Percentiles rank a stretch among this genome's conserved stretches.
phyloP scores from a whole-genome alignment of 2,888 invertebrate genomes.

The Bellardia bayeri region DNA sequence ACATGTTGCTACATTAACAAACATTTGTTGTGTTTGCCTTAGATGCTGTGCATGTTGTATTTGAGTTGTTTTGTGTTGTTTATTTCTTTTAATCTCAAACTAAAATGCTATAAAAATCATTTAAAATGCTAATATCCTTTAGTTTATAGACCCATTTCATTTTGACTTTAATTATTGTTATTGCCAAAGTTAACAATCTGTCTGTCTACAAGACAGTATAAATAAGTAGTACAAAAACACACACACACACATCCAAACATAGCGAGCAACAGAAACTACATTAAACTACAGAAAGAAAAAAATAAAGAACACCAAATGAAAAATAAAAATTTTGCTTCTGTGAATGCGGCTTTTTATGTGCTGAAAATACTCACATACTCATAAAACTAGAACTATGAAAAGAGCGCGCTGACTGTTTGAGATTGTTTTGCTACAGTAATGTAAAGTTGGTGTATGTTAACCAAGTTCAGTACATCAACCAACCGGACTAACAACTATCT shows the following conservation, averaged over 20 bases:
- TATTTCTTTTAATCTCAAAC: conserved; percentile 65
- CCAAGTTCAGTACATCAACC: conserved; percentile 15
- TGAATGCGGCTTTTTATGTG: conserved; percentile 48
- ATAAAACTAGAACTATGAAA: conserved; percentile 45
- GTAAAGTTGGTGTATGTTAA: not conserved
- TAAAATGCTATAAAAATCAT: conserved; percentile 79
- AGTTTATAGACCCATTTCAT: conserved; percentile 81
- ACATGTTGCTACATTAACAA: not conserved
- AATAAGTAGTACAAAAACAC: conserved; percentile 48
- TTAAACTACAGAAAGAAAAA: conserved; percentile 18
- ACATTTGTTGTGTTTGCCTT: conserved; percentile 3
- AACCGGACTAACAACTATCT: conserved; percentile 73
- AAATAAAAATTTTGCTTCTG: conserved; percentile 60
- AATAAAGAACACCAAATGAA: not conserved
- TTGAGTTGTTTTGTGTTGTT: conserved; percentile 6
- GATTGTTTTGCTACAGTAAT: not conserved
- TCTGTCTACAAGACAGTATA: conserved; percentile 68
- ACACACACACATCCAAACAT: conserved; percentile 2
- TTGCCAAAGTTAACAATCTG: conserved; percentile 82
- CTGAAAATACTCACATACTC: not conserved
- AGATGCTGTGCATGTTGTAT: conserved; percentile 5
- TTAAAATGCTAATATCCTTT: conserved; percentile 81
- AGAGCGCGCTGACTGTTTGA: conserved; percentile 16
- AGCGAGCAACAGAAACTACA: conserved; percentile 23
- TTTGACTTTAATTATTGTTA: conserved; percentile 83